Base-by-base conservation (phyloP, 2,113 vertebrate species). In the Paradisaea rubra region DNA sequence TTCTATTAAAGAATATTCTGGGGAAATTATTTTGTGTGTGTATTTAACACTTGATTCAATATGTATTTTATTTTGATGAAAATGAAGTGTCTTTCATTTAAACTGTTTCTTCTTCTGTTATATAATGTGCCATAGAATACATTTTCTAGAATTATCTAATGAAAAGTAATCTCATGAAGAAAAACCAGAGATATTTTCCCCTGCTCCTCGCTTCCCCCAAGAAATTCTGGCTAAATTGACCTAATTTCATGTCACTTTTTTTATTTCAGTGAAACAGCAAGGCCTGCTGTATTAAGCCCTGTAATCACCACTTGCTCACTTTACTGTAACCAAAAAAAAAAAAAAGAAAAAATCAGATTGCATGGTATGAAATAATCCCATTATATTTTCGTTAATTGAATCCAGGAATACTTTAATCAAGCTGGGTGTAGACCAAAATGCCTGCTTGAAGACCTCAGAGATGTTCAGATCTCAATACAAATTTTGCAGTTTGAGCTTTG, bases 361-460 rank as follows among this genome's bases (percentile, higher is more conserved):
- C 76, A 39, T 86, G 57, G 82, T 88, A 53, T 86, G 41, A 94
- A 91, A 95, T 93, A 91, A 95, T 95, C 71, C 52, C 57, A 84
- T 91, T 95, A 81, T 90, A 78, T 88, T 95, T 90, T 52, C 80
- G 69, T 86, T 96, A 95, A 94, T 94, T 93, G 88, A 95, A 94
- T 82, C 44, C 57, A 94, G 57, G 72, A 93, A 90, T 86, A 93
- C 72, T 94, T 95, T 81, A 96, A 93, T 94, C 90, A 95, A 90
- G 52, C 28, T 94, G 76, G 11, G 49, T 83, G 56, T 81, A 77
- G 60, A 91, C 60, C 52, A 80, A 95, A 91, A 88, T 44, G 74
- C 41, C 20, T 86, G 17, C 52, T 41, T 81, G 87, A 88, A 95
- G 71, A 93, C 71, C 74, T 83, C 30, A 41, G 76, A 94, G 80